These are phyloP conservation scores for Deilephila porcellus DNA, from an alignment of 2,888 invertebrate species.

Conservation along the genomic window DNA sequence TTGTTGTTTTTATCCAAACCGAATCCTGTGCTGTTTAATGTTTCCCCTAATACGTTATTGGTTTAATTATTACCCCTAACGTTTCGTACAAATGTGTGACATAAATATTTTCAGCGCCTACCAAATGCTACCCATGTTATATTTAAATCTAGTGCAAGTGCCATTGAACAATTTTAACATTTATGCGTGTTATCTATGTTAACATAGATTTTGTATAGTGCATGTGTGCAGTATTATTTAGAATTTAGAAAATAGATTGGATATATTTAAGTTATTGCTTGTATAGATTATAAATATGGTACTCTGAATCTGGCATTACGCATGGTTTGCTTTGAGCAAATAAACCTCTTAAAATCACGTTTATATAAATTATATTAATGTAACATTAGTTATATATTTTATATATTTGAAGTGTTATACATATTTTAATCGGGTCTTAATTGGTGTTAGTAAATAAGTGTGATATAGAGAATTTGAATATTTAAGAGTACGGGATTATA, in stretches of 20 bases:
- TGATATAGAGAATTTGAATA: slow-evolving; percentile 4
- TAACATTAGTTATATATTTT: slow-evolving; percentile 26
- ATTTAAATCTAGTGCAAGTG: slow-evolving; percentile 48
- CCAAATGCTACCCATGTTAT: slow-evolving; percentile 38
- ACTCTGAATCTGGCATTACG: slow-evolving; percentile 25
- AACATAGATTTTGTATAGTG: slow-evolving; percentile 69
- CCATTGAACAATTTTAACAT: slow-evolving; percentile 45
- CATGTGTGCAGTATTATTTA: slow-evolving; percentile 79
- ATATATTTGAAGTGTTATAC: slow-evolving; percentile 5
- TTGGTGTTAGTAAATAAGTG: slow-evolving; percentile 17
- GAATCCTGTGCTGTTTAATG: slow-evolving; percentile 7
- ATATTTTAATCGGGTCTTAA: slow-evolving; percentile 16
- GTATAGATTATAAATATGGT: slow-evolving; percentile 47
- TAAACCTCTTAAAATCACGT: slow-evolving; percentile 11
- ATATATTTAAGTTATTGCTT: slow-evolving; percentile 51
- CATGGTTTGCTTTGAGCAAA: slow-evolving; percentile 27
- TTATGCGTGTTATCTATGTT: slow-evolving; percentile 68
- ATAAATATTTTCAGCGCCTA: slow-evolving; percentile 9
- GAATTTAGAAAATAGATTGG: slow-evolving; percentile 56
- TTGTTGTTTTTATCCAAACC: slow-evolving; percentile 6
- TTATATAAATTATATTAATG: slow-evolving; percentile 21
- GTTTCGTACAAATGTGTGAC: slow-evolving; percentile 15
- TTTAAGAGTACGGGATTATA: background rate
- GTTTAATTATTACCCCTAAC: slow-evolving; percentile 11
- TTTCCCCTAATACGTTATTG: background rate